These are phyloP conservation scores for Pteromalus puparum DNA, from an alignment of 1,140 invertebrate species.

Conservation along the genomic window DNA sequence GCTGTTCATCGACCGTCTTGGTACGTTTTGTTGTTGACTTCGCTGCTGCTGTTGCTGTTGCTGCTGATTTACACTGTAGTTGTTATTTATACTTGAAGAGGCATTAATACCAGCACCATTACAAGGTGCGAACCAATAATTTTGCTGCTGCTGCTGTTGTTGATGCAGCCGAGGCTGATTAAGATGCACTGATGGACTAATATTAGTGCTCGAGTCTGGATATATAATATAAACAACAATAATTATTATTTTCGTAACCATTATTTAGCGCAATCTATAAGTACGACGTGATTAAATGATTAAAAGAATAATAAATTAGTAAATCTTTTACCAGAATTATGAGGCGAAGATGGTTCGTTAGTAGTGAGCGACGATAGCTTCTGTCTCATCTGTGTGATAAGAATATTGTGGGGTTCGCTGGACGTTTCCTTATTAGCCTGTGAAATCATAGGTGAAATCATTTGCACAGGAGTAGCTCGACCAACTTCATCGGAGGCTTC, in stretches of 20 bases:
- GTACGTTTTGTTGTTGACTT: background rate
- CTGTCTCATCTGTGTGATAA: conserved; percentile 26
- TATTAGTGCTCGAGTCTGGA: background rate
- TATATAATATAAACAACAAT: background rate
- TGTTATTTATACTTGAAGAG: background rate
- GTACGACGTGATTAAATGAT: background rate
- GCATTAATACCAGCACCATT: background rate
- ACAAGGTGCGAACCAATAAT: conserved; percentile 41
- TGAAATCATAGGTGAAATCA: conserved; percentile 45
- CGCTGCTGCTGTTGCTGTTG: conserved; percentile 2
- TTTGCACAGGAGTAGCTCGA: conserved; percentile 41
- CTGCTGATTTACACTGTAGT: background rate
- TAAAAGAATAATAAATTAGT: background rate
- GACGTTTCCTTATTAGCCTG: background rate
- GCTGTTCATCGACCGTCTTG: background rate
- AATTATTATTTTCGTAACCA: background rate
- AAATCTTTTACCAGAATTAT: conserved; percentile 13
- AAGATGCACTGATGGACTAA: background rate
- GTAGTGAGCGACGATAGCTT: conserved; percentile 16
- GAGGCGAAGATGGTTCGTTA: background rate
- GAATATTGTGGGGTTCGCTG: background rate
- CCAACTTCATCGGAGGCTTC: background rate
- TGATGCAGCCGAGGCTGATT: background rate
- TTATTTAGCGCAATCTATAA: background rate
- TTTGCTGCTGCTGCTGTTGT: conserved; percentile 25